A percentile compares a stretch with the other conserved stretches of the same genome.
phyloP scores from a whole-genome alignment of 2,113 vertebrate species.

The Stercorarius parasiticus region DNA sequence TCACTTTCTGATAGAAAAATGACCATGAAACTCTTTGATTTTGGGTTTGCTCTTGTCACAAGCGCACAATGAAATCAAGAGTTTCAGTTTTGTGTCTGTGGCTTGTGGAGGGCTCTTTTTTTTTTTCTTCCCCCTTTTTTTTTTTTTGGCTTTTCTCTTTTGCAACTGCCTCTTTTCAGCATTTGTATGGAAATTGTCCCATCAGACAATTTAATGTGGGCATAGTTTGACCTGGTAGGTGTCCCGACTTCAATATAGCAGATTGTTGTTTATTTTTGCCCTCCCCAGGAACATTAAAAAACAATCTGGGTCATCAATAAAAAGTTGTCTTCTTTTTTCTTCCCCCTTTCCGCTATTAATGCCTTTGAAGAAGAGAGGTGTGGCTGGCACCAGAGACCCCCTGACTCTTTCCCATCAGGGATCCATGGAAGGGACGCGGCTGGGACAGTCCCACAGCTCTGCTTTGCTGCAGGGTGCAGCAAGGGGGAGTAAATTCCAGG shows the following conservation, averaged over 20 bases:
- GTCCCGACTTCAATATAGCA: neutral
- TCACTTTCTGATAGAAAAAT: slow-evolving; percentile 87
- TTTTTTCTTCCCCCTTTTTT: neutral
- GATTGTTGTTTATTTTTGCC: slow-evolving; percentile 2
- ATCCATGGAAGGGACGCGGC: neutral
- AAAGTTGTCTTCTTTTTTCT: neutral
- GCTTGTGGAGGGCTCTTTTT: slow-evolving; percentile 13
- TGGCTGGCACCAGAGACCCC: neutral
- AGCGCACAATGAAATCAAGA: slow-evolving; percentile 87
- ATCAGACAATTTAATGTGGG: neutral
- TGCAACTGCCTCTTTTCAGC: slow-evolving; percentile 59
- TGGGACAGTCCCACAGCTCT: neutral
- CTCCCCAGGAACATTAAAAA: neutral
- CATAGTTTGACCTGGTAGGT: neutral
- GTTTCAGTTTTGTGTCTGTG: slow-evolving; percentile 76
- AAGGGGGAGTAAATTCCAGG: neutral
- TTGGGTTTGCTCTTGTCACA: slow-evolving; percentile 74
- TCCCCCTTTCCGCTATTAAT: neutral
- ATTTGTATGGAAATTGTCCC: slow-evolving; percentile 84
- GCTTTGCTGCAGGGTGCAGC: neutral
- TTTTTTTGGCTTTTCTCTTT: neutral
- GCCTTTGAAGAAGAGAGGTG: neutral
- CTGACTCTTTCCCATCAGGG: neutral
- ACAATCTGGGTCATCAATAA: neutral
- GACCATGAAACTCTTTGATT: slow-evolving; percentile 91